These are phyloP conservation scores for Flexamia atlantica DNA, from an alignment of 2,888 invertebrate species.

Conservation along the genomic window DNA sequence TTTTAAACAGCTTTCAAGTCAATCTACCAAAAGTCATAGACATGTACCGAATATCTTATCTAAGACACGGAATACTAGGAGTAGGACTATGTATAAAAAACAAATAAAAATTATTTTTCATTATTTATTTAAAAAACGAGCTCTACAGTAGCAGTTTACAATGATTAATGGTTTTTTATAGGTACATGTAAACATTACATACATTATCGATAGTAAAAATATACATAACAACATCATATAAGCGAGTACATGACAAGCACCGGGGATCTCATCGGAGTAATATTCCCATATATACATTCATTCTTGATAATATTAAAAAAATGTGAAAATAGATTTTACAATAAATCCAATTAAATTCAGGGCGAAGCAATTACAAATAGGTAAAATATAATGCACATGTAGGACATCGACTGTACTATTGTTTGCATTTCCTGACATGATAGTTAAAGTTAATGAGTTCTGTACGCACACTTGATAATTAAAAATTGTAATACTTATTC, in stretches of 20 bases:
- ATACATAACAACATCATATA: conserved; percentile 15
- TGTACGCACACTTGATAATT: too few relatives aligned
- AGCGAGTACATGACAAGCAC: conserved; percentile 19
- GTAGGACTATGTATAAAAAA: too few relatives aligned
- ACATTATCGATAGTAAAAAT: conserved; percentile 20
- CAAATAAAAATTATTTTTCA: neutral
- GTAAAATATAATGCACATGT: too few relatives aligned
- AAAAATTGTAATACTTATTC: too few relatives aligned
- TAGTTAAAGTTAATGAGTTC: too few relatives aligned
- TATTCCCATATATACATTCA: neutral
- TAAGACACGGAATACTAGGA: too few relatives aligned
- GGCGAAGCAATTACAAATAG: neutral
- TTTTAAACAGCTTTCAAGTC: too few relatives aligned
- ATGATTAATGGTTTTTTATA: neutral
- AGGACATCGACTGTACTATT: too few relatives aligned
- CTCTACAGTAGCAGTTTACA: conserved; percentile 11
- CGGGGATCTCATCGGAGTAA: neutral
- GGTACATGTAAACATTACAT: neutral
- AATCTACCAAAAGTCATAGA: too few relatives aligned
- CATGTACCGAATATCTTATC: too few relatives aligned
- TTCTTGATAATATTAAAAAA: neutral
- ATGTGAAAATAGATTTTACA: neutral
- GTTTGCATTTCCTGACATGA: too few relatives aligned
- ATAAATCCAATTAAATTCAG: neutral
- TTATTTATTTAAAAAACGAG: conserved; percentile 1